These are phyloP conservation scores for Mustela nigripes DNA, from an alignment of 2,113 vertebrate species.

Conservation along the genomic window DNA sequence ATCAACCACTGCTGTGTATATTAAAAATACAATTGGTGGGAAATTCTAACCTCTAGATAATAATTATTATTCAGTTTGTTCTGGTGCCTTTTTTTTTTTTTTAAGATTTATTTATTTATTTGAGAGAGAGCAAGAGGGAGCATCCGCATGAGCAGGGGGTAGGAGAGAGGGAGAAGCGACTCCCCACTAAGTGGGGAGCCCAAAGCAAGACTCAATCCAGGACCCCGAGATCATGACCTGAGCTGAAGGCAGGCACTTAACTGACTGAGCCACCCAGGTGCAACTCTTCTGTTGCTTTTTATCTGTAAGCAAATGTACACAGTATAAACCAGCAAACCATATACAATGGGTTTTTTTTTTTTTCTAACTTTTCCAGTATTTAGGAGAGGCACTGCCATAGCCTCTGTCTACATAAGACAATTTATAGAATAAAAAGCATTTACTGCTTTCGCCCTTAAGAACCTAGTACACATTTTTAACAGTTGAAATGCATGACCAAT, in stretches of 20 bases:
- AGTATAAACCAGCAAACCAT: neutral
- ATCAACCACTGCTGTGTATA: neutral
- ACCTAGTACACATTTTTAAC: rapidly evolving
- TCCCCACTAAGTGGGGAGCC: neutral
- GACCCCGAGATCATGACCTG: neutral
- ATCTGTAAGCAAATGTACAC: neutral
- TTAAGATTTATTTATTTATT: neutral
- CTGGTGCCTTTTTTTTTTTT: neutral
- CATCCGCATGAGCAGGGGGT: neutral
- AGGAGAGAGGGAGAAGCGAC: neutral
- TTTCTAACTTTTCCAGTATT: neutral
- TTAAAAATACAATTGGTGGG: neutral
- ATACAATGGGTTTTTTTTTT: neutral
- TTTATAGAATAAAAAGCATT: neutral
- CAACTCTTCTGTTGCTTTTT: neutral
- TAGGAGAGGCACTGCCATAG: neutral
- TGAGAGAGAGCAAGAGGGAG: neutral
- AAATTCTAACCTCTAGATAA: neutral
- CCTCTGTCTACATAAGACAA: neutral
- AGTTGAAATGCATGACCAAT: neutral
- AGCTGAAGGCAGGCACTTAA: neutral
- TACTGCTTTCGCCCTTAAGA: neutral
- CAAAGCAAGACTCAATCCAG: neutral
- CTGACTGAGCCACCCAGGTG: neutral
- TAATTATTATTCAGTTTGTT: neutral